Percentiles rank a stretch among this genome's conserved stretches.
Conservation (phyloP, 2,888 invertebrate species). For the Cephus pygmeus region DNA sequence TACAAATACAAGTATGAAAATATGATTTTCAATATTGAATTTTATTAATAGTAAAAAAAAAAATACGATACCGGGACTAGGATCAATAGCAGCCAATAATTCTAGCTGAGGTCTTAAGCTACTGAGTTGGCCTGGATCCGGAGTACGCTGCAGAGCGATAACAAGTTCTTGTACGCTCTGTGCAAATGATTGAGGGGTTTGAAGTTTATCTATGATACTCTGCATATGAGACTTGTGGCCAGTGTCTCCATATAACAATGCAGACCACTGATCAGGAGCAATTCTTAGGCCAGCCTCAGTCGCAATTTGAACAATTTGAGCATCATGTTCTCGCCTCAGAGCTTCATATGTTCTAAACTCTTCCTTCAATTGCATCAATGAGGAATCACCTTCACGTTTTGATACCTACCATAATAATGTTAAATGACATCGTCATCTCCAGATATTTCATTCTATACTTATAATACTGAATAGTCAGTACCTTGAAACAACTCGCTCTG, state of each 20-base stretch:
- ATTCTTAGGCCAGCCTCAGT: constrained; percentile 96
- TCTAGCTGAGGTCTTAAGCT: constrained; percentile 84
- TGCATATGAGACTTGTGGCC: constrained; percentile 99
- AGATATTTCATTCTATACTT: background rate
- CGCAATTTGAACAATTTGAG: constrained; percentile 98
- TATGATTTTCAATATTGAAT: constrained; percentile 14
- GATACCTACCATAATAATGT: constrained; percentile 75
- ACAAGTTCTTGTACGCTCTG: constrained; percentile 92
- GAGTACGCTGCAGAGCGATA: constrained; percentile 88
- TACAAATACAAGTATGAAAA: constrained; percentile 14
- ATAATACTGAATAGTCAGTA: constrained; percentile 52
- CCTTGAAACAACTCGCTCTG: constrained; percentile 98
- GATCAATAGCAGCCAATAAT: constrained; percentile 86
- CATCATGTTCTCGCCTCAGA: constrained; percentile 93
- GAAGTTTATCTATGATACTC: constrained; percentile 88
- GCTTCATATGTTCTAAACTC: constrained; percentile 96
- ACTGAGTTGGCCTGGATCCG: constrained; percentile 85
- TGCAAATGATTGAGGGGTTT: constrained; percentile 92
- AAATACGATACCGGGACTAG: constrained; percentile 75
- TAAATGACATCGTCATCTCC: background rate
- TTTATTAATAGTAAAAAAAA: constrained; percentile 51
- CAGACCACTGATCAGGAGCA: constrained; percentile 98
- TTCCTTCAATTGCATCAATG: constrained; percentile 97
- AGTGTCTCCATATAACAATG: constrained; percentile 94
- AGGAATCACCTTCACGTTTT: constrained; percentile 96